phyloP scores from a whole-genome alignment of 2,888 invertebrate genomes.

The Crioceris asparagi region DNA sequence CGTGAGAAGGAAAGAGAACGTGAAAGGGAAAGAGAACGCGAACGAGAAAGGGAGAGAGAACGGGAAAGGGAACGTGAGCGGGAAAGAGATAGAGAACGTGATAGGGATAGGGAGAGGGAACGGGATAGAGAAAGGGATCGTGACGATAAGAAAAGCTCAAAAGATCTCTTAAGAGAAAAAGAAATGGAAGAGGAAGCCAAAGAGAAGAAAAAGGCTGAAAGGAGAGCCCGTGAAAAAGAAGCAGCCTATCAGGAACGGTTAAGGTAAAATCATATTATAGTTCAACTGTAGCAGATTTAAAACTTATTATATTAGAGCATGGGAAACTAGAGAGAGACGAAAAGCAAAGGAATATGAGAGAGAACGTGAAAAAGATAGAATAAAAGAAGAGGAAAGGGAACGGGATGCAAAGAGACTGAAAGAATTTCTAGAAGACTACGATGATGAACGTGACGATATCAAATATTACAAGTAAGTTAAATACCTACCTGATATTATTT shows the following conservation, averaged over 20 bases:
- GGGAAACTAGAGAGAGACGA: slow-evolving; percentile 85
- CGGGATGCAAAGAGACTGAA: slow-evolving; percentile 88
- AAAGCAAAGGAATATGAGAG: slow-evolving; percentile 85
- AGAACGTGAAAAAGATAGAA: slow-evolving; percentile 73
- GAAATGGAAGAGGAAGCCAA: slow-evolving; percentile 88
- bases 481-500: too few relatives aligned
- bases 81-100: slow-evolving; percentile 38
- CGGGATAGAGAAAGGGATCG: slow-evolving; percentile 51
- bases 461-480: slow-evolving; percentile 80
- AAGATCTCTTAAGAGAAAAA: slow-evolving; percentile 61
- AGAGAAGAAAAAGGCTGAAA: slow-evolving; percentile 80
- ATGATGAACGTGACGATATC: slow-evolving; percentile 93
- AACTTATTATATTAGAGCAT: slow-evolving; percentile 40
- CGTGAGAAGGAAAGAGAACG: slow-evolving; percentile 38
- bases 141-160: slow-evolving; percentile 43
- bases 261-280: slow-evolving; percentile 21
- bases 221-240: slow-evolving; percentile 89
- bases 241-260: slow-evolving; percentile 87
- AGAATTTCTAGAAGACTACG: slow-evolving; percentile 98
- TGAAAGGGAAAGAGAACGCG: slow-evolving; percentile 37
- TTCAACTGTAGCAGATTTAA: neutral
- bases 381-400: slow-evolving; percentile 77
- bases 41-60: slow-evolving; percentile 37
- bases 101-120: slow-evolving; percentile 39
- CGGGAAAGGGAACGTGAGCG: slow-evolving; percentile 40